Percentiles rank a stretch among this genome's conserved stretches.
Evolutionary conservation across 2,888 invertebrate species (phyloP).

Genomic region (Cetonia aurata): DNA sequence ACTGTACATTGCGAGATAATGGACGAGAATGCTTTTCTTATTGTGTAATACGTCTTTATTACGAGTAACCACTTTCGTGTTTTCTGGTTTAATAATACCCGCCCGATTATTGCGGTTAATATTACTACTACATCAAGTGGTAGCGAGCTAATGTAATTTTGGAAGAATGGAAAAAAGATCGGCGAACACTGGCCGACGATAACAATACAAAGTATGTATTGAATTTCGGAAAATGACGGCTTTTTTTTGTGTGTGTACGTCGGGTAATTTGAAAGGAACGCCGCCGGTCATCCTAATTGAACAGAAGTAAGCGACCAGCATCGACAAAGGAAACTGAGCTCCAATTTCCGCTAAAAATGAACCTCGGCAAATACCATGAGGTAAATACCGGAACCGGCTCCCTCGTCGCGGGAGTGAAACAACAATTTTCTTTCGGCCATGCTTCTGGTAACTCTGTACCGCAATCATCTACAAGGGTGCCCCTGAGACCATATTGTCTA

Average conservation of each 20-base stretch:
- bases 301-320: conserved; percentile 41
- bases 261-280: conserved; percentile 33
- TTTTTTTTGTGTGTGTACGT: conserved; percentile 8
- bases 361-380: conserved; percentile 47
- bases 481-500: conserved; percentile 61
- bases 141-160: conserved; percentile 6
- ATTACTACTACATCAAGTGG: too few relatives aligned
- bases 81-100: too few relatives aligned
- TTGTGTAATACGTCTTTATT: too few relatives aligned
- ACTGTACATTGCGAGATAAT: too few relatives aligned
- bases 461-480: conserved; percentile 62
- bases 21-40: too few relatives aligned
- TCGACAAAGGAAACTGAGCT: conserved; percentile 48
- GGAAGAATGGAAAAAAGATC: not conserved
- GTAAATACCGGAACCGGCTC: conserved; percentile 52
- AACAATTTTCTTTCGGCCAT: conserved; percentile 57
- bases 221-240: conserved; percentile 26
- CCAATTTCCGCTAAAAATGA: conserved; percentile 49
- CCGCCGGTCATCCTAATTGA: conserved; percentile 39
- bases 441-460: conserved; percentile 54
- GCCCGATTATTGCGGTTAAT: too few relatives aligned
- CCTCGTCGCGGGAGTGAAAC: conserved; percentile 49
- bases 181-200: not conserved
- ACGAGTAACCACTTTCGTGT: too few relatives aligned
- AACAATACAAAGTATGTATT: conserved; percentile 20